Conservation (phyloP, 2,797 vertebrate genomes). For the Anas acuta region DNA sequence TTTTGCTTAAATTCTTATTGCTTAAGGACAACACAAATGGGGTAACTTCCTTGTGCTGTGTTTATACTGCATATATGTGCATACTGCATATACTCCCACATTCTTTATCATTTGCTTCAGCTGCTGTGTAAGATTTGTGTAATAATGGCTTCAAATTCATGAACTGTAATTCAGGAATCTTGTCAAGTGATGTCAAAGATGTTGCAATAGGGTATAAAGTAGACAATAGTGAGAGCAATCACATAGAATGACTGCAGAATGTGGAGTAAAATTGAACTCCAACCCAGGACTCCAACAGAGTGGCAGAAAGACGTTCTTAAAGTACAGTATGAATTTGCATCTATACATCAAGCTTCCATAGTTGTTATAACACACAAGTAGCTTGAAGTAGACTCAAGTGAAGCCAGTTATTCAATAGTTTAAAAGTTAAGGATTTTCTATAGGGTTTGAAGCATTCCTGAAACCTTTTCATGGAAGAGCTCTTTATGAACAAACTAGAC, state of each 20-base stretch:
- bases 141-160: not conserved
- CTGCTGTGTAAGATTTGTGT: not conserved
- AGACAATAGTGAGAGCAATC: not conserved
- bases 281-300: not conserved
- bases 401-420: not conserved
- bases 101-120: not conserved
- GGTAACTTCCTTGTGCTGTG: not conserved
- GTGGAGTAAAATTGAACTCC: not conserved
- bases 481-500: not conserved
- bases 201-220: not conserved
- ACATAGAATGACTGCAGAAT: not conserved
- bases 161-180: not conserved
- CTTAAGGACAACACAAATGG: not conserved
- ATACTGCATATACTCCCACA: not conserved
- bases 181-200: not conserved
- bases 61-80: not conserved
- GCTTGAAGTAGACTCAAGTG: not conserved
- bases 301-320: not conserved
- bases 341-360: not conserved
- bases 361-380: not conserved
- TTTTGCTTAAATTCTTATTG: not conserved
- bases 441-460: not conserved
- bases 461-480: not conserved
- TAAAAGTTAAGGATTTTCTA: not conserved
- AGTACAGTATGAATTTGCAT: not conserved